A percentile compares a stretch with the other conserved stretches of the same genome.
Conservation (phyloP, 2,888 invertebrate species). For the Brachypterus glaber region DNA sequence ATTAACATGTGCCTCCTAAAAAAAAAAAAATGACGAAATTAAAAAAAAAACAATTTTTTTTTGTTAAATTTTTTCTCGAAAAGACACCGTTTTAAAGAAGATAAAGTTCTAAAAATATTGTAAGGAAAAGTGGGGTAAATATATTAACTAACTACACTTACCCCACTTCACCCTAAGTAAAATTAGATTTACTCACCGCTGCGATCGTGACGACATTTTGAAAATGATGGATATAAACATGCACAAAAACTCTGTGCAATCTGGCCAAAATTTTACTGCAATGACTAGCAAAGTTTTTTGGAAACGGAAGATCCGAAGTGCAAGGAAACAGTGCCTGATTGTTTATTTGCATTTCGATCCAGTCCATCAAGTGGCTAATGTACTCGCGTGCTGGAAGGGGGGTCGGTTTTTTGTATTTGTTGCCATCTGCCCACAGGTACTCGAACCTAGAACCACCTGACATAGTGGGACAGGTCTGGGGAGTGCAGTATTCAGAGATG, state of each 20-base stretch:
- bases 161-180: too few species aligned
- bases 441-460: slow-evolving; percentile 82
- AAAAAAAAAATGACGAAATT: slow-evolving; percentile 9
- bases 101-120: too few species aligned
- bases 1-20: slow-evolving; percentile 83
- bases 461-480: slow-evolving; percentile 80
- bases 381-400: slow-evolving; percentile 76
- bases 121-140: slow-evolving; percentile 5
- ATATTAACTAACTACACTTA: background rate
- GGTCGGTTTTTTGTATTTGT: slow-evolving; percentile 68
- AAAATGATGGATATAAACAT: slow-evolving; percentile 92
- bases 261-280: slow-evolving; percentile 83
- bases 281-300: slow-evolving; percentile 66
- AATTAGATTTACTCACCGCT: slow-evolving; percentile 67
- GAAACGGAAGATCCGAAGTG: slow-evolving; percentile 77
- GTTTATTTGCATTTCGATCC: slow-evolving; percentile 86
- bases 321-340: slow-evolving; percentile 80
- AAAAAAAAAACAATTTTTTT: slow-evolving; percentile 5
- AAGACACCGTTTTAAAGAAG: too few species aligned
- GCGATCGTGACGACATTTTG: slow-evolving; percentile 78
- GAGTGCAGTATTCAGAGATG: slow-evolving; percentile 75
- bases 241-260: slow-evolving; percentile 83
- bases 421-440: slow-evolving; percentile 84
- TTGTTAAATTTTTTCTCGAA: slow-evolving; percentile 1
- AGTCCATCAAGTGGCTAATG: slow-evolving; percentile 77